phyloP scores from a whole-genome alignment of 2,113 vertebrate genomes.

The Cebus imitator region DNA sequence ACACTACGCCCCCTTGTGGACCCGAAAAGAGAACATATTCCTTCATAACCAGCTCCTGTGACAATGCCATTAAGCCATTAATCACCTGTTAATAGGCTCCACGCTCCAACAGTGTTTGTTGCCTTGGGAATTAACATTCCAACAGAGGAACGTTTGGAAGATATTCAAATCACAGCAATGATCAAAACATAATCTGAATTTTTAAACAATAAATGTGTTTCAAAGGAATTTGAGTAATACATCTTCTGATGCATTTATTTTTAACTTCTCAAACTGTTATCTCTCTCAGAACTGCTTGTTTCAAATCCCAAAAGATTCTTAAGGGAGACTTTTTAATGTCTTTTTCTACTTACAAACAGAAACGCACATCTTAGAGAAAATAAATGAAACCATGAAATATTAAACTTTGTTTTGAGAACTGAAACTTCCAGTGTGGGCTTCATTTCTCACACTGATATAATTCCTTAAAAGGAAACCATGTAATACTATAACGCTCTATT shows the following conservation, averaged over 20 bases:
- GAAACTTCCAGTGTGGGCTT: background rate
- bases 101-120: background rate
- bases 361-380: background rate
- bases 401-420: background rate
- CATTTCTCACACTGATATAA: background rate
- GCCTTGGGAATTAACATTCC: background rate
- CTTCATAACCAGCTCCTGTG: background rate
- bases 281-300: background rate
- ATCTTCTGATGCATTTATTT: background rate
- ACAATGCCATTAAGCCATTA: background rate
- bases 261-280: background rate
- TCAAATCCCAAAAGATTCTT: background rate
- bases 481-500: background rate
- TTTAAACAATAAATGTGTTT: background rate
- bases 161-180: background rate
- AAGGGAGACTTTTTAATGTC: background rate
- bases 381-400: background rate
- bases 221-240: background rate
- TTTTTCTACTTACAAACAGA: background rate
- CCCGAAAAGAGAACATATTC: too few species aligned
- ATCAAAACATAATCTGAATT: background rate
- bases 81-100: background rate
- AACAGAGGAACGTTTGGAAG: background rate
- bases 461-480: constrained; percentile 32
- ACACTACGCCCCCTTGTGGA: too few species aligned